These are phyloP conservation scores for Antheraea yamamai DNA, from an alignment of 2,888 invertebrate genomes.

Conservation along the genomic window DNA sequence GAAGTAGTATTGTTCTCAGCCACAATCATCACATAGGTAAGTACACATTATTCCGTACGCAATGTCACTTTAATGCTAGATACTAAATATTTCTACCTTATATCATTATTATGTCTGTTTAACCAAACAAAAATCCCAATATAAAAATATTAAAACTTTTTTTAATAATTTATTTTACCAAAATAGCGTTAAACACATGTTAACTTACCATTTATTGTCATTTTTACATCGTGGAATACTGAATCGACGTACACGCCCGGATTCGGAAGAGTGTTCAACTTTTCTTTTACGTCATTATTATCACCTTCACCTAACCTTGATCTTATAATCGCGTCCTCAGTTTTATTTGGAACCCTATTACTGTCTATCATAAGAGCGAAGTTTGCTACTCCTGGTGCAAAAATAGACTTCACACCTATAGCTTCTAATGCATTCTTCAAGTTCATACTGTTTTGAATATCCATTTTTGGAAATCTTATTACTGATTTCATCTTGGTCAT, in stretches of 20 bases:
- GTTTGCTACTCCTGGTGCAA: conserved; percentile 83
- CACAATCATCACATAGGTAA: too few species aligned
- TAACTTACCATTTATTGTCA: conserved; percentile 79
- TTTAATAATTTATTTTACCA: too few species aligned
- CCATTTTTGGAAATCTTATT: conserved; percentile 87
- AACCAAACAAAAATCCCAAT: too few species aligned
- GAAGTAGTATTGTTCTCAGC: too few species aligned
- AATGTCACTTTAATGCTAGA: too few species aligned
- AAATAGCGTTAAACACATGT: too few species aligned
- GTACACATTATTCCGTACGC: too few species aligned
- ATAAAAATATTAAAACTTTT: too few species aligned
- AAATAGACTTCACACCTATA: conserved; percentile 85
- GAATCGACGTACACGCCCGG: conserved; percentile 84
- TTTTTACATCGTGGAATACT: conserved; percentile 85
- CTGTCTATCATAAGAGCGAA: conserved; percentile 83
- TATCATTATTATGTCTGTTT: too few species aligned
- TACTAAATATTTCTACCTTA: too few species aligned
- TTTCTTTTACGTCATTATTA: conserved; percentile 38
- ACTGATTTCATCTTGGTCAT: conserved; percentile 76
- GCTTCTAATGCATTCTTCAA: conserved; percentile 79
- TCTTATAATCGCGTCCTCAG: conserved; percentile 49
- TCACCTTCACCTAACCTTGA: conserved; percentile 41
- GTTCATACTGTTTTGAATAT: conserved; percentile 82
- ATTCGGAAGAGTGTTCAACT: conserved; percentile 67
- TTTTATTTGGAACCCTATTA: conserved; percentile 40